Conservation (phyloP, 1,140 invertebrate species). For the Planococcus citri region DNA sequence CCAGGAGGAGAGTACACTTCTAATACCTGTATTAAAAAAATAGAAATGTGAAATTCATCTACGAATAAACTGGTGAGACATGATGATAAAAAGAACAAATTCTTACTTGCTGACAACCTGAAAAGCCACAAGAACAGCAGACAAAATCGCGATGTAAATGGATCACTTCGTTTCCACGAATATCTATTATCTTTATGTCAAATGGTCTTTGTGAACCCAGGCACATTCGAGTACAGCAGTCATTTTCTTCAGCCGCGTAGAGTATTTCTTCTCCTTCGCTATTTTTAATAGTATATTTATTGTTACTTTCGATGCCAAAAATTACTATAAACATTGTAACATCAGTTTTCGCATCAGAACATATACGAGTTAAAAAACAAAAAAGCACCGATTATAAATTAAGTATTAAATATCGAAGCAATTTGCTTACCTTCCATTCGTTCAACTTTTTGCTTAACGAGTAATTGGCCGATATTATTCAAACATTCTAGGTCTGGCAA, state of each 20-base stretch:
- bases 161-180: slow-evolving; percentile 59
- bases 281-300: slow-evolving; percentile 73
- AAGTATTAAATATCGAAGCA: too few relatives aligned
- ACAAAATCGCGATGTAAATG: slow-evolving; percentile 55
- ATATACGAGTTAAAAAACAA: too few relatives aligned
- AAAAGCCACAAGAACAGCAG: slow-evolving; percentile 65
- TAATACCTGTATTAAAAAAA: too few relatives aligned
- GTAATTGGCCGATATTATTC: slow-evolving; percentile 73
- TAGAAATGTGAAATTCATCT: slow-evolving; percentile 26
- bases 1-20: slow-evolving; percentile 60
- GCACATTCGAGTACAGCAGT: slow-evolving; percentile 61
- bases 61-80: neutral
- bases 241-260: slow-evolving; percentile 70
- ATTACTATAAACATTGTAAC: too few relatives aligned
- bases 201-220: slow-evolving; percentile 66
- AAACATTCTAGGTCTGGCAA: slow-evolving; percentile 89
- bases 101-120: slow-evolving; percentile 67
- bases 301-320: slow-evolving; percentile 73
- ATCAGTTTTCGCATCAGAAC: too few relatives aligned
- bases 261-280: slow-evolving; percentile 66
- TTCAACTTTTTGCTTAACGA: slow-evolving; percentile 80
- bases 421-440: slow-evolving; percentile 63
- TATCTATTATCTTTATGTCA: slow-evolving; percentile 74
- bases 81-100: slow-evolving; percentile 6
- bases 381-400: too few relatives aligned